Evolutionary conservation across 2,888 invertebrate species (phyloP).

Genomic region (Epirrhoe tristata): DNA sequence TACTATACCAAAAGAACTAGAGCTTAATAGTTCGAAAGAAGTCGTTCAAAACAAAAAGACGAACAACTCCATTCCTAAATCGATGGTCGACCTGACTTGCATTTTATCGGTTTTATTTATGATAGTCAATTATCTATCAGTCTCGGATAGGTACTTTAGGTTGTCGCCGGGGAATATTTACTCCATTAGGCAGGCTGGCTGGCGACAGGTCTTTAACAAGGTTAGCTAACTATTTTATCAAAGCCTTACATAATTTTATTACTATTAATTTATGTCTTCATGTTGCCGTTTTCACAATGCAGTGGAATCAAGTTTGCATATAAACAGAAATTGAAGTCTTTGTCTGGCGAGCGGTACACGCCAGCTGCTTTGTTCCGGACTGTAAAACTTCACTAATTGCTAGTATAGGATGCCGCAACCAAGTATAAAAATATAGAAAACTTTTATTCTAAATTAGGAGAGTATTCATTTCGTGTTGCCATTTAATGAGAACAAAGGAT

Average conservation of each 20-base stretch:
- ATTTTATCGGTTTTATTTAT: slow-evolving; percentile 26
- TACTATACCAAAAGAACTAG: neutral
- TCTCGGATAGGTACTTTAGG: slow-evolving; percentile 29
- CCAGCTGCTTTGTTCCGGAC: slow-evolving; percentile 38
- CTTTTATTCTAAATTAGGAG: slow-evolving; percentile 12
- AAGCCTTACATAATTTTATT: slow-evolving; percentile 66
- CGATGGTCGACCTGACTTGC: slow-evolving; percentile 23
- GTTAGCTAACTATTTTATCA: slow-evolving; percentile 74
- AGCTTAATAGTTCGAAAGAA: neutral
- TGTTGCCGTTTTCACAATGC: slow-evolving; percentile 46
- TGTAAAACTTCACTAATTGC: slow-evolving; percentile 42
- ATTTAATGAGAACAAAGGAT: slow-evolving; percentile 9
- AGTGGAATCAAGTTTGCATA: slow-evolving; percentile 47
- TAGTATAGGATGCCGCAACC: slow-evolving; percentile 22
- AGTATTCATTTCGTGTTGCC: slow-evolving; percentile 7
- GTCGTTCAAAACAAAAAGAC: neutral
- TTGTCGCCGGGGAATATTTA: slow-evolving; percentile 53
- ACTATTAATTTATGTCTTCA: slow-evolving; percentile 50
- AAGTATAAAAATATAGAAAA: slow-evolving; percentile 23
- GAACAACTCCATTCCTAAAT: slow-evolving; percentile 16
- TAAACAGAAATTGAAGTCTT: slow-evolving; percentile 52
- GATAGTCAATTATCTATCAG: slow-evolving; percentile 25
- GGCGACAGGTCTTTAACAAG: slow-evolving; percentile 68
- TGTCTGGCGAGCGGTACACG: slow-evolving; percentile 38
- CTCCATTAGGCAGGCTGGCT: slow-evolving; percentile 62